phyloP scores from a whole-genome alignment of 2,888 invertebrate species.

The Drosophila mimica region DNA sequence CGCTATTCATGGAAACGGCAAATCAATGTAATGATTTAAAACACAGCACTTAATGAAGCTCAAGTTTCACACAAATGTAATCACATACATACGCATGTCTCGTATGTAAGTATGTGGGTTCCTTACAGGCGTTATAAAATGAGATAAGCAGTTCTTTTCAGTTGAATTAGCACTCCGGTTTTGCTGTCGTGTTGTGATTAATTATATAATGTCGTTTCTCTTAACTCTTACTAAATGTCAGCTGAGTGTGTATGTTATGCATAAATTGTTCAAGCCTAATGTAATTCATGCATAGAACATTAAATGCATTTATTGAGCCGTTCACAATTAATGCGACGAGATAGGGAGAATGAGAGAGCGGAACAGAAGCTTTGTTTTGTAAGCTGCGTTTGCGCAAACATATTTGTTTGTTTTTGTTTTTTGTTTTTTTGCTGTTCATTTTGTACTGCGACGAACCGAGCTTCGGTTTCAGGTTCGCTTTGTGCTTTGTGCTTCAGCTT shows the following conservation, averaged over 20 bases:
- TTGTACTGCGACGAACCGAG: constrained; percentile 30
- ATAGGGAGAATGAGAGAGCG: background rate
- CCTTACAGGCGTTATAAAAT: background rate
- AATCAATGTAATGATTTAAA: constrained; percentile 5
- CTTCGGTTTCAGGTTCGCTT: constrained; percentile 35
- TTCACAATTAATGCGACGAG: constrained; percentile 8
- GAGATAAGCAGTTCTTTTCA: background rate
- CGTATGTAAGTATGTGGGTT: background rate
- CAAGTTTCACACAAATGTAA: background rate
- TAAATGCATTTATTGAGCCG: constrained; percentile 1
- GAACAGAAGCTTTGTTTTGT: constrained; percentile 30
- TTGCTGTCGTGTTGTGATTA: background rate
- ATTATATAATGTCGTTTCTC: background rate
- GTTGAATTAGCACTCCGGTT: background rate
- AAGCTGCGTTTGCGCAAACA: constrained; percentile 50
- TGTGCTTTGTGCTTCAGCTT: constrained; percentile 45
- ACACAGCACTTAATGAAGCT: background rate
- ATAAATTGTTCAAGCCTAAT: background rate
- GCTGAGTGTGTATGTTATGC: background rate
- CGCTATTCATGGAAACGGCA: background rate
- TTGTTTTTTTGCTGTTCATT: constrained; percentile 10
- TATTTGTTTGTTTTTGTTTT: constrained; percentile 29
- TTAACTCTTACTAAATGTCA: background rate
- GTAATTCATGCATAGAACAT: background rate
- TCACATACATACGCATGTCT: background rate